Percentiles rank a stretch among this genome's conserved stretches.
Conservation (phyloP, 1,140 invertebrate species). For the Trichonephila clavata region DNA sequence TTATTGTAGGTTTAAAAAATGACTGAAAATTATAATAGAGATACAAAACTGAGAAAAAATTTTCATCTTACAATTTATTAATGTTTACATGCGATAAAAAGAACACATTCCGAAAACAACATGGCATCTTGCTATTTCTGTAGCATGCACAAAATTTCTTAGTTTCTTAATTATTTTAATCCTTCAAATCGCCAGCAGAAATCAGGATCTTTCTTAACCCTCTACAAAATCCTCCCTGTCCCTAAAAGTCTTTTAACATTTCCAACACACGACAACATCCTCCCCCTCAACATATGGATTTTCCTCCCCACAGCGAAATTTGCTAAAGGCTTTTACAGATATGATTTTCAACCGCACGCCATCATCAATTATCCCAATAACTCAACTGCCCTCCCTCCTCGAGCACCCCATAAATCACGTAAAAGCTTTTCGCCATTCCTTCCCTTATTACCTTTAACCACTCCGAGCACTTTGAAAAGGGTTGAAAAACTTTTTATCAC, state of each 20-base stretch:
- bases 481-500: background rate
- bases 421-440: slow-evolving; percentile 11
- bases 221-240: background rate
- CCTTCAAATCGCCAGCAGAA: background rate
- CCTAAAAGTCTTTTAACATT: background rate
- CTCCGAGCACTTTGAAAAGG: background rate
- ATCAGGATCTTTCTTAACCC: background rate
- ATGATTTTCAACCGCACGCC: slow-evolving; percentile 61
- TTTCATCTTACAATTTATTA: too few relatives aligned
- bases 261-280: background rate
- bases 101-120: too few relatives aligned
- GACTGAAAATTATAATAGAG: too few relatives aligned
- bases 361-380: slow-evolving; percentile 66
- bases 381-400: slow-evolving; percentile 22
- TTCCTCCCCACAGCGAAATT: slow-evolving; percentile 47
- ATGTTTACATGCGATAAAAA: too few relatives aligned
- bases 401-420: slow-evolving; percentile 48
- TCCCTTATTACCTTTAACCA: slow-evolving; percentile 1
- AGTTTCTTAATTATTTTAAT: background rate
- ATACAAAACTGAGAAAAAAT: too few relatives aligned
- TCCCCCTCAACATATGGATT: slow-evolving; percentile 36
- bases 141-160: background rate
- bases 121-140: too few relatives aligned
- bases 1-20: too few relatives aligned
- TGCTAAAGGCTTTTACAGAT: slow-evolving; percentile 68